Conservation (phyloP, 1,140 invertebrate genomes). For the Pseudomyrmex cubaensis region DNA sequence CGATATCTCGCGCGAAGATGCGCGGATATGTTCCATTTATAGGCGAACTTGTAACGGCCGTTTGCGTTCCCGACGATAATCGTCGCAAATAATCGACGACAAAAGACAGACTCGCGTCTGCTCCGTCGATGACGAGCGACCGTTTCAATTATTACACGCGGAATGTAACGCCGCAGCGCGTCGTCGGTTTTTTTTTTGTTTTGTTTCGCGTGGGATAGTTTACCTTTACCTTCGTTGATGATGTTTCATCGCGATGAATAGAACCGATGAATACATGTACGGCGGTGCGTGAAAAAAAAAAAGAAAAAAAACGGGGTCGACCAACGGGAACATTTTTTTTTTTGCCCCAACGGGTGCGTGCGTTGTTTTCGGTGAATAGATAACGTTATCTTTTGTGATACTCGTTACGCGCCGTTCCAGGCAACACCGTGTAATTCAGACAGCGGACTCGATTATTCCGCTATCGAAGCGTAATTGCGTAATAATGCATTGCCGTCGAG, state of each 20-base stretch:
- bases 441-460: constrained; percentile 57
- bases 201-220: constrained; percentile 9
- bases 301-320: background rate
- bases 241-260: constrained; percentile 55
- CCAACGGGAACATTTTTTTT: background rate
- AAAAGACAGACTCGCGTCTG: constrained; percentile 6
- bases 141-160: constrained; percentile 52
- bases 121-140: constrained; percentile 11
- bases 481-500: constrained; percentile 55
- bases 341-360: no score
- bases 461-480: constrained; percentile 62
- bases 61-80: background rate
- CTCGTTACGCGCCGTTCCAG: constrained; percentile 42
- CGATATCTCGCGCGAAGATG: no score
- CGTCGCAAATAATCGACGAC: constrained; percentile 13
- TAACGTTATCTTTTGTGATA: constrained; percentile 60
- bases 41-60: constrained; percentile 7
- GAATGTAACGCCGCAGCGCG: background rate
- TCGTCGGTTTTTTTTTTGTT: constrained; percentile 8
- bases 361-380: constrained; percentile 31
- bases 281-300: background rate
- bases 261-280: constrained; percentile 15
- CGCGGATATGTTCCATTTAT: constrained; percentile 27
- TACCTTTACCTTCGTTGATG: constrained; percentile 49
- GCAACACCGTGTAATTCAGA: constrained; percentile 43